A percentile compares a stretch with the other conserved stretches of the same genome.
Evolutionary conservation across 2,888 invertebrate genomes (phyloP).

Genomic region (Timema cristinae): DNA sequence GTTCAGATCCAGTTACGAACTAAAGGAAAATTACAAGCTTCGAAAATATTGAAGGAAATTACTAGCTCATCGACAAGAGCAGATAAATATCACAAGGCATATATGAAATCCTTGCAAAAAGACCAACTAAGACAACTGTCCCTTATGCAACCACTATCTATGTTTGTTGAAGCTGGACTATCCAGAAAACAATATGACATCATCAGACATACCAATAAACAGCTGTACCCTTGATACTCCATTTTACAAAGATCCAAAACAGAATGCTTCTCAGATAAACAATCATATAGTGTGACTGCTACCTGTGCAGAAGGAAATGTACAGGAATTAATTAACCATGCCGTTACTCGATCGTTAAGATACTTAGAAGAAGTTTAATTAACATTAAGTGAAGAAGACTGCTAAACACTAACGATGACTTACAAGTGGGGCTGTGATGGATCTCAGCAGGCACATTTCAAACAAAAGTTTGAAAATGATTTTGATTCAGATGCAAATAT

Average conservation of each 20-base stretch:
- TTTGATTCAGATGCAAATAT: not conserved
- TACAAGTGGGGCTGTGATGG: not conserved
- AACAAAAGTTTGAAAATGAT: not conserved
- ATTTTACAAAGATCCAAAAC: conserved; percentile 30
- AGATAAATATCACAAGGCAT: not conserved
- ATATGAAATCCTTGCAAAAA: not conserved
- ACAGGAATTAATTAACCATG: not conserved
- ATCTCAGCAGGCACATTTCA: not conserved
- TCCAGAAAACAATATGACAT: conserved; percentile 24
- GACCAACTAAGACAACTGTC: not conserved
- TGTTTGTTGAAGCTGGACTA: too few species aligned
- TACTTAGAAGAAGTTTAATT: not conserved
- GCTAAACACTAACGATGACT: not conserved
- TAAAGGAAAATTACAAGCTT: conserved; percentile 29
- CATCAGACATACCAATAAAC: conserved; percentile 19
- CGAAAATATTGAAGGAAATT: conserved; percentile 32
- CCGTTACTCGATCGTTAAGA: not conserved
- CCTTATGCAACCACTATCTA: not conserved
- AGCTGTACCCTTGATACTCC: conserved; percentile 29
- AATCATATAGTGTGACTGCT: too few species aligned
- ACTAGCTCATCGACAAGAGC: conserved; percentile 20
- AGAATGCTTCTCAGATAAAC: conserved; percentile 23
- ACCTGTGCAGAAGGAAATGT: too few species aligned
- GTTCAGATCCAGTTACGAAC: conserved; percentile 23
- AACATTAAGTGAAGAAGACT: not conserved